Base-by-base conservation (phyloP, 2,113 vertebrate genomes). In the Hippolais icterina region DNA sequence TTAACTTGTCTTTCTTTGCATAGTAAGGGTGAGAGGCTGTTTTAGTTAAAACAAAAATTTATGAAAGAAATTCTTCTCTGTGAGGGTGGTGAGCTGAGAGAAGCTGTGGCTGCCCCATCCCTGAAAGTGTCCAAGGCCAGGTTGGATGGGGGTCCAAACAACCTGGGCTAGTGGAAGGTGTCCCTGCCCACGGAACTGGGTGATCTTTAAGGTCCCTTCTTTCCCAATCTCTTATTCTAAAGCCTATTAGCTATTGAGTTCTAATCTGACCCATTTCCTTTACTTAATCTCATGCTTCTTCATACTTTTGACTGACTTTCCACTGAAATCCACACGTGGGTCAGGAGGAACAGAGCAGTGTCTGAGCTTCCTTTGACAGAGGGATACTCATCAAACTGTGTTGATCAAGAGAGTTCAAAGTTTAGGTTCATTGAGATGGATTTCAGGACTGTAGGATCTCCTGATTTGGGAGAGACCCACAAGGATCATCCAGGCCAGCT, bases 51-150 rank as follows among this genome's bases (percentile, higher is more conserved):
- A 53, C 0, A 0, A 53, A 47, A 35, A 41, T 15, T 47, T 53
- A 8, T 68, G 28, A 5, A 41, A 61, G 24, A 41, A 68, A 46
- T 61, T 41, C 0, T 61, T 60, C 27, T 10, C 25, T 76, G 14
- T 41, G 39, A 17, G 16, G 13, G 4, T 53, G n/a, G 0, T 1
- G 24, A 82, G 0, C 16, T 24, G 46, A 60, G 61, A 47, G 61
- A 0, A 82, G 16, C 39, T 68, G 69, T 22, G 70, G 24, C 11
- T 75, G 20, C n/a, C 5, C n/a, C 24, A 27, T 29, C n/a, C 39
- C 53, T 60, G 78, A 11, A 0, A 41, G 24, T 41, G n/a, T 46
- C 1, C 39, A 3, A n/a, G 33, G 44, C 4, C 19, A n/a, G 52
- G 15, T 0, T 74, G 52, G 15, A 59, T 52, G 44, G 22, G 28